Conservation (phyloP, 2,888 invertebrate genomes). For the Drosophila cognata region DNA sequence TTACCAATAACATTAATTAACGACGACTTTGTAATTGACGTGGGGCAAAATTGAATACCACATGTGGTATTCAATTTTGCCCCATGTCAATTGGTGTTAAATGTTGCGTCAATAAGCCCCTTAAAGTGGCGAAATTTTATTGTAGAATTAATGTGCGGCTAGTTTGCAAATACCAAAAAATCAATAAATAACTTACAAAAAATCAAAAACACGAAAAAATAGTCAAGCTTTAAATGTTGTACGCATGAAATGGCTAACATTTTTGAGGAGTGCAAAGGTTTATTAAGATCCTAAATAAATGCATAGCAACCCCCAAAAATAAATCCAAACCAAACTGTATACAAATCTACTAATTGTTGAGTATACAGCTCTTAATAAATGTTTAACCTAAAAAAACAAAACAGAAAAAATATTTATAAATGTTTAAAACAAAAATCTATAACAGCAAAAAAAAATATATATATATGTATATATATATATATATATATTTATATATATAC, state of each 20-base stretch:
- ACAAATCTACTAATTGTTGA: conserved; percentile 59
- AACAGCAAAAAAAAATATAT: conserved; percentile 28
- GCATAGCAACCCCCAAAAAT: conserved; percentile 22
- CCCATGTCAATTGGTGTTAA: conserved; percentile 46
- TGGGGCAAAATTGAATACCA: conserved; percentile 8
- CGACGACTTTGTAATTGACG: conserved; percentile 9
- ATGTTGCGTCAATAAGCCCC: conserved; percentile 65
- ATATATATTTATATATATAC: conserved; percentile 27
- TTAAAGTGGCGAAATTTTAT: conserved; percentile 60
- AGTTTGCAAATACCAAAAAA: conserved; percentile 33
- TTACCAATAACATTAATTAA: conserved; percentile 67
- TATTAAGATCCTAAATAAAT: conserved; percentile 33
- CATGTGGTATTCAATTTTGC: neutral
- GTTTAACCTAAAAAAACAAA: conserved; percentile 46
- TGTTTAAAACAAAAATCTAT: conserved; percentile 63
- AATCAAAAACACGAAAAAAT: conserved; percentile 37
- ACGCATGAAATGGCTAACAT: conserved; percentile 33
- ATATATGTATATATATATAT: conserved; percentile 5
- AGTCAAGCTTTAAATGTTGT: conserved; percentile 78
- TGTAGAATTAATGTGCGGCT: conserved; percentile 42
- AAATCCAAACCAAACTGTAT: conserved; percentile 39
- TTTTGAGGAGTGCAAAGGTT: conserved; percentile 23
- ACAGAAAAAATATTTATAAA: conserved; percentile 57
- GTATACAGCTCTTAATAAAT: conserved; percentile 52
- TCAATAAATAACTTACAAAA: conserved; percentile 32